Conservation (phyloP, 2,113 vertebrate species). For the Osmerus eperlanus region DNA sequence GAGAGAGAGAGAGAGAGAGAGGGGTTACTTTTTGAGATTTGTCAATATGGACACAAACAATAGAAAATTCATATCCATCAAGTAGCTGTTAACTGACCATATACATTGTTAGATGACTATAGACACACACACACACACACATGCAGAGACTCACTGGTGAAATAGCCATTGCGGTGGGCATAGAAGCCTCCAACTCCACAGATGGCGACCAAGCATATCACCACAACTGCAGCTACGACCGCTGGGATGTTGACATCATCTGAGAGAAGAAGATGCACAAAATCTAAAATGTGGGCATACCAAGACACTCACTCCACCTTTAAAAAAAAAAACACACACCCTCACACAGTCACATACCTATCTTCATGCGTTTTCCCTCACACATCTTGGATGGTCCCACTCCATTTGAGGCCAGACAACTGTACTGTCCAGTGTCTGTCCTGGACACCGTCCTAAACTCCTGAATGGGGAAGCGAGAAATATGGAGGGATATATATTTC, state of each 20-base stretch:
- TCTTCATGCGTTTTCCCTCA: conserved; percentile 74
- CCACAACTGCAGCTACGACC: conserved; percentile 73
- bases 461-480: conserved; percentile 47
- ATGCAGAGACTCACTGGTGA: conserved; percentile 55
- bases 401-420: conserved; percentile 78
- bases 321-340: not conserved
- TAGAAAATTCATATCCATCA: not conserved
- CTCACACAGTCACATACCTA: conserved; percentile 56
- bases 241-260: conserved; percentile 79
- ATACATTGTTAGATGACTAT: not conserved
- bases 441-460: conserved; percentile 78
- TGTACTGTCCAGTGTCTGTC: conserved; percentile 79
- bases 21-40: not conserved
- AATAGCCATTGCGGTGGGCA: conserved; percentile 81
- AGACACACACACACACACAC: conserved; percentile 1
- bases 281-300: too few species aligned
- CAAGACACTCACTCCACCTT: not conserved
- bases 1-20: conserved; percentile 15
- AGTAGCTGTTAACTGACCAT: not conserved
- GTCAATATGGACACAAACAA: not conserved
- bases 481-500: not conserved
- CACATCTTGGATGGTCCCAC: conserved; percentile 76
- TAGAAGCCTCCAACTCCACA: conserved; percentile 77
- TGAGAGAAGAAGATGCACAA: conserved; percentile 43
- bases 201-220: conserved; percentile 66